Evolutionary conservation across 1,140 invertebrate genomes (phyloP).

Genomic region (Cryptotermes secundus): DNA sequence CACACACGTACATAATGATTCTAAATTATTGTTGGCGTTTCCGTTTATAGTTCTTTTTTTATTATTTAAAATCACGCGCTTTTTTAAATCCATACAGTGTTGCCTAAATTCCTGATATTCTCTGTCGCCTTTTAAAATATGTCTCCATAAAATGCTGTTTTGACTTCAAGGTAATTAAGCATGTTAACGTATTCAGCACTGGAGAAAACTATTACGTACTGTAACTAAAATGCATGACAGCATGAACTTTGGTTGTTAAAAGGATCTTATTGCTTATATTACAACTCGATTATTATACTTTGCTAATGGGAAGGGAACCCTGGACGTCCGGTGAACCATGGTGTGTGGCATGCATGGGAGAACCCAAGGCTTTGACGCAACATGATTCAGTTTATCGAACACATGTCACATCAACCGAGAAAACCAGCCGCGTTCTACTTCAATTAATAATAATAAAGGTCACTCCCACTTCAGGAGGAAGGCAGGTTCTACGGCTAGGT

Average conservation of each 20-base stretch:
- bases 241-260: background rate
- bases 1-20: too few relatives aligned
- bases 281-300: background rate
- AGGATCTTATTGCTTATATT: background rate
- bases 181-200: too few relatives aligned
- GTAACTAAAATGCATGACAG: background rate
- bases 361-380: background rate
- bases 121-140: too few relatives aligned
- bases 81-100: too few relatives aligned
- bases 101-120: too few relatives aligned
- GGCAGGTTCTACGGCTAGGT: too few relatives aligned
- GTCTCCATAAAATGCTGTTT: too few relatives aligned
- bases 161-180: too few relatives aligned
- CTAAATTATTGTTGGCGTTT: too few relatives aligned
- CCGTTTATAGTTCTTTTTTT: too few relatives aligned
- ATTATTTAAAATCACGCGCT: too few relatives aligned
- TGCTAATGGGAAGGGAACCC: background rate
- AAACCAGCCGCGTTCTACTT: background rate
- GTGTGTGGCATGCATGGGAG: background rate
- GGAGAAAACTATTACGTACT: too few relatives aligned
- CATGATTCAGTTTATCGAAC: background rate
- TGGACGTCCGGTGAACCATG: background rate
- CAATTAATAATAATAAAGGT: background rate
- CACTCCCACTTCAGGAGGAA: background rate
- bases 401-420: background rate